phyloP scores from a whole-genome alignment of 1,140 invertebrate species.

The Atta texana region DNA sequence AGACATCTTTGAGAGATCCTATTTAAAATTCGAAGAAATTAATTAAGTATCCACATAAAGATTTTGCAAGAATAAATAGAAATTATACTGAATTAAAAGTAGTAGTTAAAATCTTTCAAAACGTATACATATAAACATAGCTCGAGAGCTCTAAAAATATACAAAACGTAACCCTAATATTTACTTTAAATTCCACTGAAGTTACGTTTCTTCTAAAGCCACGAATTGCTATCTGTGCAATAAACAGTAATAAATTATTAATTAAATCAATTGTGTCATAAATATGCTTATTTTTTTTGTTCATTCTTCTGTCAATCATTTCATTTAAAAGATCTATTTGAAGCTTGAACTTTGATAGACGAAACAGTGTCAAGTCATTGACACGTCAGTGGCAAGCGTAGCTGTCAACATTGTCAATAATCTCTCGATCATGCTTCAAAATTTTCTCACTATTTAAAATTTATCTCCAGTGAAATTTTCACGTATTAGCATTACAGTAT shows the following conservation, averaged over 20 bases:
- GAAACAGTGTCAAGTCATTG: constrained; percentile 21
- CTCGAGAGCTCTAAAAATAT: not conserved
- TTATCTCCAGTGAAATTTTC: not conserved
- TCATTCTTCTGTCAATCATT: not conserved
- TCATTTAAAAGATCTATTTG: not conserved
- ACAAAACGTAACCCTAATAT: constrained; percentile 16
- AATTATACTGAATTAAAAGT: not conserved
- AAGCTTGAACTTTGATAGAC: constrained; percentile 32
- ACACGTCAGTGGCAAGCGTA: not conserved
- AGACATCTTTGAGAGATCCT: not conserved
- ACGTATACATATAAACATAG: not conserved
- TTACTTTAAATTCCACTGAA: not conserved
- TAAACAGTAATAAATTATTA: not conserved
- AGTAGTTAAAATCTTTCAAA: not conserved
- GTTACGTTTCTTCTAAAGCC: constrained; percentile 17
- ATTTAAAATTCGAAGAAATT: not conserved
- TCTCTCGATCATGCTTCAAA: not conserved
- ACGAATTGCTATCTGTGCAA: not conserved
- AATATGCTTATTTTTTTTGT: not conserved
- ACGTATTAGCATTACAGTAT: not conserved
- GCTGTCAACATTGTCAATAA: constrained; percentile 30
- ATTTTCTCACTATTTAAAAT: not conserved
- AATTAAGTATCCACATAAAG: not conserved
- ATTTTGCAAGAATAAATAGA: not conserved
- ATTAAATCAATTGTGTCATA: not conserved